Evolutionary conservation across 2,888 invertebrate species (phyloP).

Genomic region (Andricus quercusramuli): DNA sequence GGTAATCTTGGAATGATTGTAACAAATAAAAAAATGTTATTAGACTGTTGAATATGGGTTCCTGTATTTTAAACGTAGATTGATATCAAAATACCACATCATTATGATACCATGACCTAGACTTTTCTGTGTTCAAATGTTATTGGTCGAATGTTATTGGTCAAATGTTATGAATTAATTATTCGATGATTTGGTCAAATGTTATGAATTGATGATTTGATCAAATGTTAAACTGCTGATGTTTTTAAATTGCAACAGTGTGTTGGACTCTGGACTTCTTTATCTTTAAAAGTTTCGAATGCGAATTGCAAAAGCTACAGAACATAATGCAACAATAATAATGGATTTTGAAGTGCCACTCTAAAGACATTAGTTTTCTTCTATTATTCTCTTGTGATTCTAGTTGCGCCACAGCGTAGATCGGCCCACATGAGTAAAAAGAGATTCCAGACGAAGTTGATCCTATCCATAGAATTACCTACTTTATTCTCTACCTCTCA

Average conservation of each 20-base stretch:
- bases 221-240: neutral
- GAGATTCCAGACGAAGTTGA: neutral
- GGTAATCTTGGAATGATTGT: too few relatives aligned
- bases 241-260: neutral
- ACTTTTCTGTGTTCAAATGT: too few relatives aligned
- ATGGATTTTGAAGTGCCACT: neutral
- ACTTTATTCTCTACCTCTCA: slow-evolving; percentile 54
- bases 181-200: too few relatives aligned
- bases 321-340: neutral
- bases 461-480: slow-evolving; percentile 14
- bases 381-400: neutral
- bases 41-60: too few relatives aligned
- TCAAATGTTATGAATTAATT: too few relatives aligned
- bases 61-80: too few relatives aligned
- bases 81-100: too few relatives aligned
- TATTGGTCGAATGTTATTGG: too few relatives aligned
- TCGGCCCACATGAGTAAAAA: slow-evolving; percentile 23
- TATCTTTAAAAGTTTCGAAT: neutral
- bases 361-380: neutral
- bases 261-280: neutral
- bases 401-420: neutral
- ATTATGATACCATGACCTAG: too few relatives aligned
- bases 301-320: neutral
- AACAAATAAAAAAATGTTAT: too few relatives aligned
- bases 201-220: too few relatives aligned